Evolutionary conservation across 2,888 invertebrate species (phyloP).

Genomic region (Geophilus truncorum): DNA sequence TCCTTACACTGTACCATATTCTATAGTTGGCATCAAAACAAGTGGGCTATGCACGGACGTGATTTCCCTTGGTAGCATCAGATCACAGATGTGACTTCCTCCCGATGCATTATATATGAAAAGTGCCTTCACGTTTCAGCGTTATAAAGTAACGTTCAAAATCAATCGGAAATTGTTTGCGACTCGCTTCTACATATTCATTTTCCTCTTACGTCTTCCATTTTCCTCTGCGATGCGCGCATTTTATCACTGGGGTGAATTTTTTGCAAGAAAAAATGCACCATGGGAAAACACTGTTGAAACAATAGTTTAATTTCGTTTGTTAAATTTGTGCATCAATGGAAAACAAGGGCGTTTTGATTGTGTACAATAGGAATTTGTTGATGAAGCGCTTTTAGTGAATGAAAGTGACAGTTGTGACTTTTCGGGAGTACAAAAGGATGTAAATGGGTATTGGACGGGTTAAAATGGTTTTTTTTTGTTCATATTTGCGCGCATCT

Average conservation of each 20-base stretch:
- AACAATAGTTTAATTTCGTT: too few relatives aligned
- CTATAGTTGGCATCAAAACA: background rate
- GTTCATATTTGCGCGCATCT: background rate
- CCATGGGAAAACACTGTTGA: too few relatives aligned
- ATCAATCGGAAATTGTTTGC: background rate
- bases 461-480: background rate
- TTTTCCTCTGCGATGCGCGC: too few relatives aligned
- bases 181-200: background rate
- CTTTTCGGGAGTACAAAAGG: too few relatives aligned
- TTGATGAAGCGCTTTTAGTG: too few relatives aligned
- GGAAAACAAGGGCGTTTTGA: too few relatives aligned
- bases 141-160: background rate
- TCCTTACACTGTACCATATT: background rate
- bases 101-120: background rate
- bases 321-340: too few relatives aligned
- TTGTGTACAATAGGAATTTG: too few relatives aligned
- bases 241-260: background rate
- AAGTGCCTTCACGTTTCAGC: background rate
- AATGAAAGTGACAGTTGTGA: too few relatives aligned
- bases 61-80: background rate
- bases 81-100: background rate
- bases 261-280: too few relatives aligned
- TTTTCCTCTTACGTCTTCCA: background rate
- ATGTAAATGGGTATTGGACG: background rate
- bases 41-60: background rate